These are phyloP conservation scores for Octopus sinensis DNA, from an alignment of 1,140 invertebrate genomes.

Conservation along the genomic window DNA sequence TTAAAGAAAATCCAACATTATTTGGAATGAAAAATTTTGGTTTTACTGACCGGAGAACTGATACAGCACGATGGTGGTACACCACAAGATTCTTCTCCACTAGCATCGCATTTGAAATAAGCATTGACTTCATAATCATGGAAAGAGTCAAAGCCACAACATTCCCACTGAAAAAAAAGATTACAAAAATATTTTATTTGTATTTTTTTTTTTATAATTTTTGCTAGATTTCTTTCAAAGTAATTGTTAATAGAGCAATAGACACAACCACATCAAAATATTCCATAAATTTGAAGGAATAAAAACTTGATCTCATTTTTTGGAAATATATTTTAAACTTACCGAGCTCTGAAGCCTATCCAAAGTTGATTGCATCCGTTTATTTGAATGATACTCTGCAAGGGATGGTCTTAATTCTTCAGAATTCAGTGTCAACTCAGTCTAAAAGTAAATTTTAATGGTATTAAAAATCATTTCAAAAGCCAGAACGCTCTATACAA, in stretches of 20 bases:
- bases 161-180: conserved; percentile 33
- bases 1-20: too few relatives aligned
- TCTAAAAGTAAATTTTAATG: not conserved
- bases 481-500: too few relatives aligned
- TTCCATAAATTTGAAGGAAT: too few relatives aligned
- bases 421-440: not conserved
- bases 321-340: not conserved
- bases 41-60: conserved; percentile 10
- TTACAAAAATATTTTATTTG: not conserved
- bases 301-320: too few relatives aligned
- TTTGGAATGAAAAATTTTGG: too few relatives aligned
- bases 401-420: not conserved
- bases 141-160: conserved; percentile 41
- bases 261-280: too few relatives aligned
- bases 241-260: too few relatives aligned
- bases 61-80: conserved; percentile 39
- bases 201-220: not conserved
- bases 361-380: conserved; percentile 2
- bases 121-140: conserved; percentile 37
- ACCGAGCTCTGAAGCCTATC: conserved; percentile 9
- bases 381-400: not conserved
- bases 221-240: too few relatives aligned
- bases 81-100: conserved; percentile 31
- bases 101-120: conserved; percentile 30
- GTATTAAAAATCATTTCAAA: too few relatives aligned